Base-by-base conservation (phyloP, 2,113 vertebrate species). In the Sminthopsis crassicaudata region DNA sequence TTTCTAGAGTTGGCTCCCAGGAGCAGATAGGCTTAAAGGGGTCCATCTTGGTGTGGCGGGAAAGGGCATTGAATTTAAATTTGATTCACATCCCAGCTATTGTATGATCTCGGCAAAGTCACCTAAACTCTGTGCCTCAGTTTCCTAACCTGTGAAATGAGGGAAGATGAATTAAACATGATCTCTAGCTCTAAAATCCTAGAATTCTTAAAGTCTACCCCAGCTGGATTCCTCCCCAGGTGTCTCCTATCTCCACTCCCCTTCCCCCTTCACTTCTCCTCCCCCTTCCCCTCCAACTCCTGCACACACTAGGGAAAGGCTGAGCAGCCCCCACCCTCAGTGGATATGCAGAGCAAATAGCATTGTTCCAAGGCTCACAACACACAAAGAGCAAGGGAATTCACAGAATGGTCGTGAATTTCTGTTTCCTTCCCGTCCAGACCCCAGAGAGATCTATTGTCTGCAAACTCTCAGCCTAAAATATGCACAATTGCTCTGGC, bases 361-460 rank as follows among this genome's bases (percentile, higher is more conserved):
- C 93, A 97, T 97, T 98, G 97, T 98, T 97, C 97, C 88, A 46
- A 90, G 12, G 94, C 90, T 97, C 98, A 98, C 97, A 97, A 95
- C 92, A 95, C 95, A 97, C 94, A 97, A 97, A 97, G 96, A 94
- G 93, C 97, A 97, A 93, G 96, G 96, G 98, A 97, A 97, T 97
- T 97, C 96, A 97, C 96, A 96, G 95, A 98, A 97, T 91, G 95
- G 97, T 97, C 97, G 97, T 96, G 96, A 93, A 97, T 97, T 97
- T 97, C 97, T 95, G 97, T 97, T 98, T 98, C 98, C 98, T 97
- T 98, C 97, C 98, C 97, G 90, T 97, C 55, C 94, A 90, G 95
- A 94, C 96, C 96, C 97, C n/a, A 91, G 97, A 98, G 97, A 97
- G 96, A 97, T 91, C 96, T 90, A 98, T 97, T 97, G 97, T 98